A percentile compares a stretch with the other conserved stretches of the same genome.
phyloP scores from a whole-genome alignment of 1,140 invertebrate species.

The Penaeus indicus region DNA sequence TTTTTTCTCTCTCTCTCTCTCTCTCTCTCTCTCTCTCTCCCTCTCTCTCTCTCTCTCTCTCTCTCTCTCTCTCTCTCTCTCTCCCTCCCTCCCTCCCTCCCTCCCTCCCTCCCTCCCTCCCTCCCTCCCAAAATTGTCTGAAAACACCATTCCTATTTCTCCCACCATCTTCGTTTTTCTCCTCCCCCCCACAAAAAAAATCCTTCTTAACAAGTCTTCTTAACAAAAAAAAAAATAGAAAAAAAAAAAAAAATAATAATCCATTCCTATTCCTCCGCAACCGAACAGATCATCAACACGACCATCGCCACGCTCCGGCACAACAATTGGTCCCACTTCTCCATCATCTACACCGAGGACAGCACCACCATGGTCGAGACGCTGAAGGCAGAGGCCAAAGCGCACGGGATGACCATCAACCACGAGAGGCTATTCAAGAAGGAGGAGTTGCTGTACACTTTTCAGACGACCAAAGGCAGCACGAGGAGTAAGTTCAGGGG shows the following conservation, averaged over 20 bases:
- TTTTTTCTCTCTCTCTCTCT: neutral
- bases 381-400: conserved; percentile 4
- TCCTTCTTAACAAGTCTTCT: no score
- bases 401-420: conserved; percentile 48
- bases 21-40: neutral
- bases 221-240: no score
- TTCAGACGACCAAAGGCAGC: conserved; percentile 31
- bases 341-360: conserved; percentile 39
- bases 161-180: neutral
- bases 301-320: conserved; percentile 42
- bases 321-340: conserved; percentile 48
- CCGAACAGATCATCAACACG: conserved; percentile 48
- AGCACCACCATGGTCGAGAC: conserved; percentile 42
- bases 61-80: neutral
- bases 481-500: conserved; percentile 42
- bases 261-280: no score
- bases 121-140: neutral
- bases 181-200: no score
- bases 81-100: neutral
- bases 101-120: neutral
- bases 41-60: neutral
- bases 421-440: conserved; percentile 15
- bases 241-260: no score
- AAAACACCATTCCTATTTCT: neutral
- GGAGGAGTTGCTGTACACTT: conserved; percentile 15